Evolutionary conservation across 2,888 invertebrate genomes (phyloP).

Genomic region (Parapristionchus giblindavisi): DNA sequence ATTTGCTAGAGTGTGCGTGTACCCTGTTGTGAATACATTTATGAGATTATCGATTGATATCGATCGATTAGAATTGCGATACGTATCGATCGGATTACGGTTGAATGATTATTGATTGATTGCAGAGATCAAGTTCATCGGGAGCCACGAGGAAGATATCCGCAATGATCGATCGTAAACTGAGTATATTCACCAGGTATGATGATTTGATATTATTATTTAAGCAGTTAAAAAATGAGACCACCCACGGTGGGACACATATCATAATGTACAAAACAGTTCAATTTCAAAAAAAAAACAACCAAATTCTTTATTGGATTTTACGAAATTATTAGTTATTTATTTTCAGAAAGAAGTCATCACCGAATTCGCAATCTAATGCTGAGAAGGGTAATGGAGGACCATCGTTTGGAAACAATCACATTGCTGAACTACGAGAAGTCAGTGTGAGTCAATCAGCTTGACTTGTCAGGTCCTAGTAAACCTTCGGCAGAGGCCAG

Average conservation of each 20-base stretch:
- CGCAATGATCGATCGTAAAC: slow-evolving; percentile 68
- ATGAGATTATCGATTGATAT: no score
- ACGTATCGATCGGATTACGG: no score
- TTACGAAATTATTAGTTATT: no score
- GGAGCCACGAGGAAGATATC: slow-evolving; percentile 69
- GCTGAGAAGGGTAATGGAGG: slow-evolving; percentile 53
- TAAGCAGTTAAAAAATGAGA: background rate
- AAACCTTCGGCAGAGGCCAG: no score
- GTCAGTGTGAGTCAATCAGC: slow-evolving; percentile 22
- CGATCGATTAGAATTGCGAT: no score
- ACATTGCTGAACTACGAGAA: slow-evolving; percentile 35
- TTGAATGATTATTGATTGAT: slow-evolving; percentile 35
- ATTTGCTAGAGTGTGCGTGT: no score
- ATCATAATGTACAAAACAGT: no score
- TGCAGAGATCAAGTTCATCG: slow-evolving; percentile 66
- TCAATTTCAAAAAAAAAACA: background rate
- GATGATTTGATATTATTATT: background rate
- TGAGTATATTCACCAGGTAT: slow-evolving; percentile 65
- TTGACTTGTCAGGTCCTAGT: no score
- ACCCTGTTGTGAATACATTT: no score
- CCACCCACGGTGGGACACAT: background rate
- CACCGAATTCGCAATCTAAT: slow-evolving; percentile 49
- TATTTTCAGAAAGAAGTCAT: slow-evolving; percentile 50
- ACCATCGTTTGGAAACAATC: slow-evolving; percentile 33
- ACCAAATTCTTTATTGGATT: no score